Percentiles rank a stretch among this genome's conserved stretches.
These are phyloP conservation scores for Helostoma temminkii DNA, from an alignment of 2,797 vertebrate species.

Conservation along the genomic window DNA sequence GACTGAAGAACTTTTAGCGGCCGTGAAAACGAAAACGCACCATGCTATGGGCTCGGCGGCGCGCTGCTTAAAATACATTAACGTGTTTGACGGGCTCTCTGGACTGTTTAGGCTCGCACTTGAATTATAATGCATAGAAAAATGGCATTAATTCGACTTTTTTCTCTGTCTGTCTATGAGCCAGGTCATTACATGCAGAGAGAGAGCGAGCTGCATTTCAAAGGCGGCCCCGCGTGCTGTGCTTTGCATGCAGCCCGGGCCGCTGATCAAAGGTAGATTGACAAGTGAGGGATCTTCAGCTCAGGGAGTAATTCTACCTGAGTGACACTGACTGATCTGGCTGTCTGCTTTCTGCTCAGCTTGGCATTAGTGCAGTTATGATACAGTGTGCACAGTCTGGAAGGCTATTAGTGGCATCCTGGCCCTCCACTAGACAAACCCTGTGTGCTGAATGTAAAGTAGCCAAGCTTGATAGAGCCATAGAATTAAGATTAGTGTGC, in stretches of 20 bases:
- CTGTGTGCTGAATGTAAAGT: conserved; percentile 58
- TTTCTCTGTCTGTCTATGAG: conserved; percentile 31
- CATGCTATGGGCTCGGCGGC: conserved; percentile 1
- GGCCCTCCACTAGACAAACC: conserved; percentile 30
- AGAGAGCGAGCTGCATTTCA: conserved; percentile 46
- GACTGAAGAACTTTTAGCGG: conserved; percentile 22
- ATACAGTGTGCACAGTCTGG: conserved; percentile 47
- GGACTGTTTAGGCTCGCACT: conserved; percentile 21
- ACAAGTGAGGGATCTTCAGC: conserved; percentile 68
- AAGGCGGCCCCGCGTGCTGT: conserved; percentile 22
- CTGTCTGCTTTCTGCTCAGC: conserved; percentile 58
- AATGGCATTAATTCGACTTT: conserved; percentile 52
- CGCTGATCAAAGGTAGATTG: conserved; percentile 67
- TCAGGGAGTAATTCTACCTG: conserved; percentile 68
- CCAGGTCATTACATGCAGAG: conserved; percentile 58
- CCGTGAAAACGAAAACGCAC: conserved; percentile 26
- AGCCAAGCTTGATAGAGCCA: conserved; percentile 43
- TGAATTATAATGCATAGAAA: conserved; percentile 40
- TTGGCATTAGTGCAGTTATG: conserved; percentile 59
- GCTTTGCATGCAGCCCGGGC: conserved; percentile 63
- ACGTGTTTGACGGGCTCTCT: conserved; percentile 30
- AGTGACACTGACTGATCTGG: conserved; percentile 75
- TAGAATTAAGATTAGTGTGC: conserved; percentile 30
- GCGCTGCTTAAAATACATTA: conserved; percentile 14
- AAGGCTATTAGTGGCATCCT: conserved; percentile 42